Conservation (phyloP, 1,140 invertebrate genomes). For the Pinna nobilis region DNA sequence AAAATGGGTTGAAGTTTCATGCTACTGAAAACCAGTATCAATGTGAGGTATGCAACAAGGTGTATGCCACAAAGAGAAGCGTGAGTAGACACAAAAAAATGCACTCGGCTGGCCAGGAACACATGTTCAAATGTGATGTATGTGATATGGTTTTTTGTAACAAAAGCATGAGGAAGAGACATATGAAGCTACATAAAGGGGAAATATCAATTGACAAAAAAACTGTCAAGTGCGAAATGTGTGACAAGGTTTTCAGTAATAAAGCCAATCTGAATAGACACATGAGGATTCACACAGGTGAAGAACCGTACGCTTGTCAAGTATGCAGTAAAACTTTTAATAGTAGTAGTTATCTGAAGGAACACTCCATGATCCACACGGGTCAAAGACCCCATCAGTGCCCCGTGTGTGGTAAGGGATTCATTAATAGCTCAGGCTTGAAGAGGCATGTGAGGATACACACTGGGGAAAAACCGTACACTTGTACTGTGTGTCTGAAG, state of each 20-base stretch:
- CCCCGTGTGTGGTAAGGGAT: constrained; percentile 27
- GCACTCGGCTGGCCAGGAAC: too few species aligned
- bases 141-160: constrained; percentile 78
- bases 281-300: constrained; percentile 11
- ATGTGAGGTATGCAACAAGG: too few species aligned
- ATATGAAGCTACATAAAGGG: background rate
- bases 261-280: background rate
- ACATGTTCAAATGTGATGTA: background rate
- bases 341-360: constrained; percentile 1
- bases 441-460: constrained; percentile 34
- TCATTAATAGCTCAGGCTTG: constrained; percentile 10
- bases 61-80: too few species aligned
- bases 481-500: constrained; percentile 31
- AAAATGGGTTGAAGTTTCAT: too few species aligned
- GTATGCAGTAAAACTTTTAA: constrained; percentile 17
- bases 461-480: constrained; percentile 27
- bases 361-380: constrained; percentile 16
- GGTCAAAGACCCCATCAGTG: constrained; percentile 33
- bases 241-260: constrained; percentile 86
- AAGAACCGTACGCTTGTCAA: constrained; percentile 21
- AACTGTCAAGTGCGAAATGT: constrained; percentile 54
- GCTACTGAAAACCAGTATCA: too few species aligned
- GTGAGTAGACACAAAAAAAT: too few species aligned
- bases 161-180: background rate
- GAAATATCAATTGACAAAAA: background rate